Evolutionary conservation across 2,113 vertebrate genomes (phyloP).

Genomic region (Riparia riparia): DNA sequence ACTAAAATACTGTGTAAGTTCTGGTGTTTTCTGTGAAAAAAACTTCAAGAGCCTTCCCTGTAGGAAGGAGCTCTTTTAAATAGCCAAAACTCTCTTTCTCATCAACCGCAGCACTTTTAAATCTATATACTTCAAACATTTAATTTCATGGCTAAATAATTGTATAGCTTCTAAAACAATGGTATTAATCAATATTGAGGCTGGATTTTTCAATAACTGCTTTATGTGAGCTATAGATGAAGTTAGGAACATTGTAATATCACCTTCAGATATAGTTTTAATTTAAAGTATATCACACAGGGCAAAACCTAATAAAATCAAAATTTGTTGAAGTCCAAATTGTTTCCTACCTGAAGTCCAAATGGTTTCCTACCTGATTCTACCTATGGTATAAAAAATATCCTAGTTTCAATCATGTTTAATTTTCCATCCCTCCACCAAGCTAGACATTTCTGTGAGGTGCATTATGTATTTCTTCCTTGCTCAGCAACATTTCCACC

Average conservation of each 20-base stretch:
- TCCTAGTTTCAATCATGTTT: not conserved
- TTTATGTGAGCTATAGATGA: not conserved
- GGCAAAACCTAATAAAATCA: slow-evolving; percentile 26
- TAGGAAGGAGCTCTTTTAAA: not conserved
- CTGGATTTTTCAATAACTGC: not conserved
- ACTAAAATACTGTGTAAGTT: not conserved
- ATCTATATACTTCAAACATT: not conserved
- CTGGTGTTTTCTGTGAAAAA: not conserved
- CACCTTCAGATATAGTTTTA: slow-evolving; percentile 2
- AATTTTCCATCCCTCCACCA: not conserved
- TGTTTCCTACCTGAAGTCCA: not conserved
- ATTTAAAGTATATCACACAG: not conserved
- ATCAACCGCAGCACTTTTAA: not conserved
- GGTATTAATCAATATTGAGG: not conserved
- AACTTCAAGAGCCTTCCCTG: not conserved
- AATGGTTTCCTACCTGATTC: not conserved
- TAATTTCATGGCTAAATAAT: not conserved
- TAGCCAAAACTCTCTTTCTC: not conserved
- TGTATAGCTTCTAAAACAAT: not conserved
- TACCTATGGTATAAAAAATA: not conserved
- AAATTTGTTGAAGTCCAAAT: not conserved
- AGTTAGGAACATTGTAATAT: not conserved
- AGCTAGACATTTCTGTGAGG: not conserved
- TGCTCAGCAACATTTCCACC: not conserved
- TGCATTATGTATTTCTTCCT: not conserved